These are phyloP conservation scores for Gadopsis marmoratus DNA, from an alignment of 2,797 vertebrate genomes.

Conservation along the genomic window DNA sequence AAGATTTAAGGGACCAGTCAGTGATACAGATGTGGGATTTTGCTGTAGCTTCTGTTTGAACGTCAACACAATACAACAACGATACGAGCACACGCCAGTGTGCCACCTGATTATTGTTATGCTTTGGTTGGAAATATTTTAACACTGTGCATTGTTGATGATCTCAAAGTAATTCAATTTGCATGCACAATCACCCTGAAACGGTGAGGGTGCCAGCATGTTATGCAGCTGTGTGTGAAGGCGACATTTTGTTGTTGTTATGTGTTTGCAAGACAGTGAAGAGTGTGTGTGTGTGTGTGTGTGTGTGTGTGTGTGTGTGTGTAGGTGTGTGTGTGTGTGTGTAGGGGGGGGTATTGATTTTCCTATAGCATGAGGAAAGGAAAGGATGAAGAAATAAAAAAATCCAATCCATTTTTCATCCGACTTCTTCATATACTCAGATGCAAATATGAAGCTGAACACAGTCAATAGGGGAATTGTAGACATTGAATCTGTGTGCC, in stretches of 20 bases:
- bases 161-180: slow-evolving; percentile 33
- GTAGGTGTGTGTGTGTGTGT: slow-evolving; percentile 17
- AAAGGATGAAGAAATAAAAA: slow-evolving; percentile 69
- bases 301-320: slow-evolving; percentile 13
- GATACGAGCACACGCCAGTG: not conserved
- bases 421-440: slow-evolving; percentile 80
- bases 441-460: slow-evolving; percentile 83
- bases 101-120: slow-evolving; percentile 28
- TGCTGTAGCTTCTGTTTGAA: slow-evolving; percentile 27
- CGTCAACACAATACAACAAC: slow-evolving; percentile 13
- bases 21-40: not conserved
- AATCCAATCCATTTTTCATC: slow-evolving; percentile 79
- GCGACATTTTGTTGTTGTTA: slow-evolving; percentile 64
- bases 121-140: slow-evolving; percentile 15
- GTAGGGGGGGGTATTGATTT: slow-evolving; percentile 77
- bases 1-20: not conserved
- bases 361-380: slow-evolving; percentile 73
- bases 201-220: slow-evolving; percentile 14
- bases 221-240: slow-evolving; percentile 55
- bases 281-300: no score
- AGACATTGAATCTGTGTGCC: slow-evolving; percentile 74
- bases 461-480: slow-evolving; percentile 82
- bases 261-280: slow-evolving; percentile 56
- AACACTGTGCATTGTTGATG: slow-evolving; percentile 8
- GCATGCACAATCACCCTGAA: slow-evolving; percentile 18